These are phyloP conservation scores for Drosophila rufa DNA, from an alignment of 1,140 invertebrate genomes.

Conservation along the genomic window DNA sequence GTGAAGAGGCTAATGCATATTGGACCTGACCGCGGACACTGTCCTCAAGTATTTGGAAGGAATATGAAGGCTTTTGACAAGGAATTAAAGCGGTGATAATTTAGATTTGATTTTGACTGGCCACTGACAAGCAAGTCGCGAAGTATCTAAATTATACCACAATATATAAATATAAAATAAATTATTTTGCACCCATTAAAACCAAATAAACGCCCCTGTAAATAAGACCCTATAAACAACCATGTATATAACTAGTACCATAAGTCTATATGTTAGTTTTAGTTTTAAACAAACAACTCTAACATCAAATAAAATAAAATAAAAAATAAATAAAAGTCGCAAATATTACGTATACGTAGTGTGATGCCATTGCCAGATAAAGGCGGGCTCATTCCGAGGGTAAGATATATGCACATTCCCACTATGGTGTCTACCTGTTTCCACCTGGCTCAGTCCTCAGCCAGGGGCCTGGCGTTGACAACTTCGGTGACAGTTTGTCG, in stretches of 20 bases:
- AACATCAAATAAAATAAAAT: too few species aligned
- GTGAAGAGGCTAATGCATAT: constrained; percentile 7
- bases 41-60: background rate
- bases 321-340: background rate
- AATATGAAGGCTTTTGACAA: constrained; percentile 6
- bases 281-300: too few species aligned
- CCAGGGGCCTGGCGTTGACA: constrained; percentile 49
- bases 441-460: constrained; percentile 21
- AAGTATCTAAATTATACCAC: background rate
- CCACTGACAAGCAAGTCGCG: constrained; percentile 7
- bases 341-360: constrained; percentile 28
- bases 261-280: too few species aligned
- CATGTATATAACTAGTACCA: too few species aligned
- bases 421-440: constrained; percentile 24
- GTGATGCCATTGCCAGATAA: constrained; percentile 26
- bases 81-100: background rate
- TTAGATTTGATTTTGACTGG: background rate
- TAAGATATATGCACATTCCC: constrained; percentile 24
- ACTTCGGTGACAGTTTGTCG: constrained; percentile 71
- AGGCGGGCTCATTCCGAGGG: background rate
- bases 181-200: too few species aligned
- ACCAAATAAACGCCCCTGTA: too few species aligned
- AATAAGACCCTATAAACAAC: too few species aligned
- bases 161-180: too few species aligned
- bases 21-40: constrained; percentile 2